phyloP scores from a whole-genome alignment of 2,113 vertebrate species.

The Nipponia nippon region DNA sequence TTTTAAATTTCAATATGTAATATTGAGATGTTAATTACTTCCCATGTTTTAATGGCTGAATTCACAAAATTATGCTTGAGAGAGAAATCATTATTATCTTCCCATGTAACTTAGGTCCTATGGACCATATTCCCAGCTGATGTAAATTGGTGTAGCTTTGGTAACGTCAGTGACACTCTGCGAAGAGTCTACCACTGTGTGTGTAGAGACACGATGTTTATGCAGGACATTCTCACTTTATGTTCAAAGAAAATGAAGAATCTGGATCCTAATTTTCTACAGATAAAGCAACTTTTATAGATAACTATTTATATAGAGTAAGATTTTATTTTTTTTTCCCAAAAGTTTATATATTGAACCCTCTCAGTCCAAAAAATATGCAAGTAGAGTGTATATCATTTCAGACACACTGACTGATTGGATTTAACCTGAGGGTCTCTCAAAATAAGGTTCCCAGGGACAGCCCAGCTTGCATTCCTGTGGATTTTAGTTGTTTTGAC shows the following conservation, averaged over 20 bases:
- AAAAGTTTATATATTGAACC: neutral
- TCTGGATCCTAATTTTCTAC: slow-evolving; percentile 16
- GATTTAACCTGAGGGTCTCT: neutral
- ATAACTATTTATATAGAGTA: slow-evolving; percentile 23
- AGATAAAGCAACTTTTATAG: slow-evolving; percentile 6
- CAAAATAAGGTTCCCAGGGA: neutral
- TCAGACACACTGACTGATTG: neutral
- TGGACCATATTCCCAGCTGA: slow-evolving; percentile 29
- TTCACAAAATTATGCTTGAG: neutral
- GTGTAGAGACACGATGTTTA: neutral
- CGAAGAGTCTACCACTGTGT: neutral
- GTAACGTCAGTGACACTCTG: neutral
- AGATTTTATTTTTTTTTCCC: neutral
- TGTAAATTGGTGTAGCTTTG: neutral
- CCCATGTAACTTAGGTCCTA: slow-evolving; percentile 17
- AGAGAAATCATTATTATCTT: neutral
- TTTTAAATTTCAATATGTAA: slow-evolving; percentile 57
- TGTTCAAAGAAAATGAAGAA: neutral
- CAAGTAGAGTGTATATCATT: neutral
- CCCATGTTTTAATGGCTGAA: slow-evolving; percentile 73
- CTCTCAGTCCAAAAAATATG: neutral
- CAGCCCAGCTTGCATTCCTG: neutral
- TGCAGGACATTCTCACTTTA: neutral
- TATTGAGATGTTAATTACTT: slow-evolving; percentile 68
- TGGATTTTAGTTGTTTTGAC: neutral